Evolutionary conservation across 2,888 invertebrate genomes (phyloP).

Genomic region (Penaeus monodon): DNA sequence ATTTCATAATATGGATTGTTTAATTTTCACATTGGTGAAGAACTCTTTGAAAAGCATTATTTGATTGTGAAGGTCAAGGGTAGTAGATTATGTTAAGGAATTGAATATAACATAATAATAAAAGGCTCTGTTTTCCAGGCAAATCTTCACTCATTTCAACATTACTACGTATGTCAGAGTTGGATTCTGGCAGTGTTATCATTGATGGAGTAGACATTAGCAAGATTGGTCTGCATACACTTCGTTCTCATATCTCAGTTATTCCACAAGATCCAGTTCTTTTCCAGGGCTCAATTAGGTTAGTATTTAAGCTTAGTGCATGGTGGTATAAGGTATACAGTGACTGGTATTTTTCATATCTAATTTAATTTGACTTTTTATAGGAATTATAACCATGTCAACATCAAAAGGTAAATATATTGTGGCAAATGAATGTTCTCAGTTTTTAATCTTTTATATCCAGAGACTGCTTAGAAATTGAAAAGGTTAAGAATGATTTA

Average conservation of each 20-base stretch:
- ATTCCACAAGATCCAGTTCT: conserved; percentile 69
- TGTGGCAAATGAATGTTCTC: neutral
- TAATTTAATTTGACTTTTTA: neutral
- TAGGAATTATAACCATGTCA: neutral
- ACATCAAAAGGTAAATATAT: neutral
- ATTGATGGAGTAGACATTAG: conserved; percentile 68
- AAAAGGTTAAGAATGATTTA: too few species aligned
- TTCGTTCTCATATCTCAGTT: conserved; percentile 68
- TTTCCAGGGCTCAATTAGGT: conserved; percentile 68
- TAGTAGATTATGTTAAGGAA: too few species aligned
- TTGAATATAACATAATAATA: neutral
- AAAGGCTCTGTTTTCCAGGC: conserved; percentile 40
- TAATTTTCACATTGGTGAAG: too few species aligned
- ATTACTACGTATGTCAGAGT: conserved; percentile 67
- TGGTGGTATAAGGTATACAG: neutral
- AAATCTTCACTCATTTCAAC: conserved; percentile 68
- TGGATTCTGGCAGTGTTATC: conserved; percentile 67
- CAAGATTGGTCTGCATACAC: conserved; percentile 66
- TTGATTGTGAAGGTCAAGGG: too few species aligned
- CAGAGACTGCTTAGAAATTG: too few species aligned
- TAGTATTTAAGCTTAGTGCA: neutral
- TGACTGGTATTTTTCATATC: neutral
- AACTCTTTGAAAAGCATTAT: too few species aligned
- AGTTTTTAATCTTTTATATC: neutral
- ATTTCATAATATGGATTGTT: too few species aligned